These are phyloP conservation scores for Coreoperca whiteheadi DNA, from an alignment of 2,113 vertebrate genomes.

Conservation along the genomic window DNA sequence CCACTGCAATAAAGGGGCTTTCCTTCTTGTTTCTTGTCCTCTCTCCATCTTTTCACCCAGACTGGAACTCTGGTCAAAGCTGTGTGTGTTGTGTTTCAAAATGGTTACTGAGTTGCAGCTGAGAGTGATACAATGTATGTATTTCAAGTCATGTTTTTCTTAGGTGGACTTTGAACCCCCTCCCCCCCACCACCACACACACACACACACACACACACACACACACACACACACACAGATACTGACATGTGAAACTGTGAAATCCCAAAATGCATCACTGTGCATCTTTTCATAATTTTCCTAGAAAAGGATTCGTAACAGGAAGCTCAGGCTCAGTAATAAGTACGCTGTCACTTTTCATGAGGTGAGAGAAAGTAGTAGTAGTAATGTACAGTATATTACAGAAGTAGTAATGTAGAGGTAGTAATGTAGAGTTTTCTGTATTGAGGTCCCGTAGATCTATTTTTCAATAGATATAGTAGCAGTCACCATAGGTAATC, in stretches of 20 bases:
- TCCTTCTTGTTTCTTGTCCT: neutral
- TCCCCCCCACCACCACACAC: too few relatives aligned
- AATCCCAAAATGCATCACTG: constrained; percentile 4
- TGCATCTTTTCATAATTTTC: constrained; percentile 51
- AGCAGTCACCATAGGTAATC: neutral
- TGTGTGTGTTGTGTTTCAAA: constrained; percentile 5
- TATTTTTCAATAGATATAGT: neutral
- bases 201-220: neutral
- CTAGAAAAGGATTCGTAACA: constrained; percentile 83
- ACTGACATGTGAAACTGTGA: neutral
- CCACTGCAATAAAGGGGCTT: neutral
- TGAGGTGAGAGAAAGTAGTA: constrained; percentile 81
- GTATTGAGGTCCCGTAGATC: constrained; percentile 24
- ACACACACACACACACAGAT: neutral
- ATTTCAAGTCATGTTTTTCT: neutral
- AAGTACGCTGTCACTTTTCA: constrained; percentile 83
- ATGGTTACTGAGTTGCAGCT: neutral
- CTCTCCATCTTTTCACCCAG: neutral
- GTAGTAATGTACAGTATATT: constrained; percentile 11
- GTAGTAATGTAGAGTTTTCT: constrained; percentile 9
- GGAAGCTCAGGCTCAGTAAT: constrained; percentile 79
- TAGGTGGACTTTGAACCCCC: neutral
- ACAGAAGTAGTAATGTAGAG: constrained; percentile 24
- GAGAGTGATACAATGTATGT: neutral
- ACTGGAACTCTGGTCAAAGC: constrained; percentile 6